Base-by-base conservation (phyloP, 1,140 invertebrate genomes). In the Drosophila lacertosa region DNA sequence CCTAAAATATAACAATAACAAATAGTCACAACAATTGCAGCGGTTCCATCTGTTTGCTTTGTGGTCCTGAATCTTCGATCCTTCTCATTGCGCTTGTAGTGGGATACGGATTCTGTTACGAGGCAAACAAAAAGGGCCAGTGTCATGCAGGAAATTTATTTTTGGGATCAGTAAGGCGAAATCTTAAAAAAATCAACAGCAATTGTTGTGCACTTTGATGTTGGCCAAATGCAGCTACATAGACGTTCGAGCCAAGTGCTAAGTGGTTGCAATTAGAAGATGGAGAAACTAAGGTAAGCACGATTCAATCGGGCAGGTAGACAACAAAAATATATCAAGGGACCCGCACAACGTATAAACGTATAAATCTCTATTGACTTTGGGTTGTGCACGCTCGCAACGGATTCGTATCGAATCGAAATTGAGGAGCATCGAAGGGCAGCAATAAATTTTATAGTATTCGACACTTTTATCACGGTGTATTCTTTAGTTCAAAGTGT, bases 251-350 rank as follows among this genome's bases (percentile, higher is more conserved):
- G 69, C 53, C 63, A 67, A 80, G 77, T 84, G 81, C 81, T 84
- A 84, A 84, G 81, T 84, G 81, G 77, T 39, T 84, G 73, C 81
- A 84, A 84, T 84, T 84, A 84, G 82, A 54, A 54, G 37, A 39
- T 7, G 22, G 13, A 24, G 37, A 40, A 40, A 40, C 16, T 4
- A 42, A 42, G 40, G 40, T 42, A 16, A 16, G 10, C 10, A 4
- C 7, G 9, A 16, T 20, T 20, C 39, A 20, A 11, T 11, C 2
- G 5, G 32, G 48, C 78, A 77, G 78, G 75, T 65, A 83, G 66
- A 64, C 45, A 73, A 45, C 26, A 40, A 7, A 29, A 29, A 29
- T 29, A 47, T 13, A 7, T 5, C n/a, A 44, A 57, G 22, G 39
- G 2, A 33, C 10, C 40, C 26, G 42, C 29, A 29, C 7, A 29